phyloP scores from a whole-genome alignment of 2,113 vertebrate genomes.

The Sceloporus undulatus region DNA sequence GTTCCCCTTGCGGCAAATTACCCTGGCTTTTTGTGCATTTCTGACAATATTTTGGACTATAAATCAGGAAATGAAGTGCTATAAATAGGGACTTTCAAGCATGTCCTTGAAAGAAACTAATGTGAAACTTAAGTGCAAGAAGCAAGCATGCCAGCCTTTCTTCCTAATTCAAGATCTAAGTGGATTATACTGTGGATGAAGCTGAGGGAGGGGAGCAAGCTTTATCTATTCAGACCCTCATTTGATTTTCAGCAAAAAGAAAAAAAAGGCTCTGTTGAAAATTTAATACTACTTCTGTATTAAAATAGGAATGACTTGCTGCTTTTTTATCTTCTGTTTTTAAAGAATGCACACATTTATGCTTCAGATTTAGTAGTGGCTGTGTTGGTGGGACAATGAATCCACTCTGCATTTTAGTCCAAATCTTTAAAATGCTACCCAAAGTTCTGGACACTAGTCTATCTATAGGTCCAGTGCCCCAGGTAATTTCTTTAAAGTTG shows the following conservation, averaged over 20 bases:
- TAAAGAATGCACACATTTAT: no score
- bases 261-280: background rate
- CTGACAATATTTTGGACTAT: conserved; percentile 50
- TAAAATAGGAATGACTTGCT: conserved; percentile 43
- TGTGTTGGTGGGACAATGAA: no score
- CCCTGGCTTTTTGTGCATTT: conserved; percentile 40
- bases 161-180: background rate
- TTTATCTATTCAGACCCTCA: conserved; percentile 31
- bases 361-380: no score
- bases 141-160: conserved; percentile 32
- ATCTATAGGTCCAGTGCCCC: no score
- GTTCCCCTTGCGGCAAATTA: conserved; percentile 58
- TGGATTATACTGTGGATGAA: background rate
- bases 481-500: no score
- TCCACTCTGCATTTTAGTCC: no score
- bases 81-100: conserved; percentile 59
- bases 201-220: no score
- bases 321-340: conserved; percentile 59
- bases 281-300: conserved; percentile 26
- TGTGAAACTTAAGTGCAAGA: conserved; percentile 61
- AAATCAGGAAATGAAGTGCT: conserved; percentile 52
- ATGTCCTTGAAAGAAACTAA: conserved; percentile 60
- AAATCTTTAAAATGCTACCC: no score
- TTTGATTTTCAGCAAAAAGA: conserved; percentile 30
- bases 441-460: no score